Evolutionary conservation across 2,113 vertebrate genomes (phyloP).

Genomic region (Capreolus pygargus): DNA sequence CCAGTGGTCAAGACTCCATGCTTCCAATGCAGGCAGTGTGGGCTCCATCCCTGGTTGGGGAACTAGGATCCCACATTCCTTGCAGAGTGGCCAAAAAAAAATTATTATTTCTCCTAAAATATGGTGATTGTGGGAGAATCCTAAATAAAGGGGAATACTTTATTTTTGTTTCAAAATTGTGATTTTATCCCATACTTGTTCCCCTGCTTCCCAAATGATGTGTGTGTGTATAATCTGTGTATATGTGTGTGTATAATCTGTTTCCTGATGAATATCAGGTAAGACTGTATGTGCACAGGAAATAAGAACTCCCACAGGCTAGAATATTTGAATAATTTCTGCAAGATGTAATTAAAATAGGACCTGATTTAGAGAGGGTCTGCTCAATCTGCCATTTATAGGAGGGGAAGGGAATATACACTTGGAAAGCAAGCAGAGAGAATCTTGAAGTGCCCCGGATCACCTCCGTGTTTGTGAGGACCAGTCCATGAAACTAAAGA

Average conservation of each 20-base stretch:
- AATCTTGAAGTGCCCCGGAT: not conserved
- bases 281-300: constrained; percentile 49
- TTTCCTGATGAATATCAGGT: constrained; percentile 30
- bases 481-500: not conserved
- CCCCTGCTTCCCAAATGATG: not conserved
- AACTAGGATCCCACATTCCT: not conserved
- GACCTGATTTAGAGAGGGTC: constrained; percentile 5
- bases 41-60: not conserved
- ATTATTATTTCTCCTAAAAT: not conserved
- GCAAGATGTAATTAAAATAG: constrained; percentile 46
- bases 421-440: not conserved
- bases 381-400: not conserved
- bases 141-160: not conserved
- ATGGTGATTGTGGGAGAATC: not conserved
- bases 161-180: constrained; percentile 42
- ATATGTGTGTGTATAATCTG: constrained; percentile 33
- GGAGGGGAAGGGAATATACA: not conserved
- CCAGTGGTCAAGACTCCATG: not conserved
- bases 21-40: not conserved
- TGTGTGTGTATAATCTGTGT: not conserved
- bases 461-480: not conserved
- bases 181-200: constrained; percentile 47
- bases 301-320: constrained; percentile 60
- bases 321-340: constrained; percentile 64
- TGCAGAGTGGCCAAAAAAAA: not conserved